Conservation (phyloP, 2,113 vertebrate species). For the Plestiodon gilberti region DNA sequence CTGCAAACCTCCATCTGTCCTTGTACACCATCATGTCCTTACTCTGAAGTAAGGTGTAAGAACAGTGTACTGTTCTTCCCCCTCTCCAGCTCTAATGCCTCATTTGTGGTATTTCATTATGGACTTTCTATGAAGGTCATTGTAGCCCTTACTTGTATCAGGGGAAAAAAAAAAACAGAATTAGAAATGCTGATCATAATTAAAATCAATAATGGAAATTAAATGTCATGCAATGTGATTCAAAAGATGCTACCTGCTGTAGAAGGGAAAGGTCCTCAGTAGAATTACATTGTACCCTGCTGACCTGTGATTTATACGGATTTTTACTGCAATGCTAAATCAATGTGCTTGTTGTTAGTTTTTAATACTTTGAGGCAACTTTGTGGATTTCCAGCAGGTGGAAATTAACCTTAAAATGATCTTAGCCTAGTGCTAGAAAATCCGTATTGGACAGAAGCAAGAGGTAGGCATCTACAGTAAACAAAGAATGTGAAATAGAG, state of each 20-base stretch:
- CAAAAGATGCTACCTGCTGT: neutral
- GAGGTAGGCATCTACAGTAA: neutral
- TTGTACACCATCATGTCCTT: neutral
- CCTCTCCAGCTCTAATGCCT: neutral
- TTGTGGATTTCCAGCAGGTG: neutral
- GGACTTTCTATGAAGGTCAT: neutral
- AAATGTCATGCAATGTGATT: neutral
- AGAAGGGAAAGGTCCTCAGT: neutral
- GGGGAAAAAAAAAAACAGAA: neutral
- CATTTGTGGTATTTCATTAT: neutral
- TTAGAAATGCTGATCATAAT: neutral
- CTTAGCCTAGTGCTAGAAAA: neutral
- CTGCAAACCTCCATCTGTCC: neutral
- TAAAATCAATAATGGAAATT: neutral
- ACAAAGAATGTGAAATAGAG: neutral
- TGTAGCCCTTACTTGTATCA: neutral
- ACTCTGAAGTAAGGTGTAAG: neutral
- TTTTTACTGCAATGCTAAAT: neutral
- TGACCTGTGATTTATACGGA: neutral
- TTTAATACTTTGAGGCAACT: neutral
- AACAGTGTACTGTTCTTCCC: too few relatives aligned
- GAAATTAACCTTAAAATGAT: neutral
- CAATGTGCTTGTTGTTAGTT: slow-evolving; percentile 11
- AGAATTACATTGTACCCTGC: neutral
- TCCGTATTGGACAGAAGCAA: neutral